Base-by-base conservation (phyloP, 2,113 vertebrate species). In the Nymphicus hollandicus region DNA sequence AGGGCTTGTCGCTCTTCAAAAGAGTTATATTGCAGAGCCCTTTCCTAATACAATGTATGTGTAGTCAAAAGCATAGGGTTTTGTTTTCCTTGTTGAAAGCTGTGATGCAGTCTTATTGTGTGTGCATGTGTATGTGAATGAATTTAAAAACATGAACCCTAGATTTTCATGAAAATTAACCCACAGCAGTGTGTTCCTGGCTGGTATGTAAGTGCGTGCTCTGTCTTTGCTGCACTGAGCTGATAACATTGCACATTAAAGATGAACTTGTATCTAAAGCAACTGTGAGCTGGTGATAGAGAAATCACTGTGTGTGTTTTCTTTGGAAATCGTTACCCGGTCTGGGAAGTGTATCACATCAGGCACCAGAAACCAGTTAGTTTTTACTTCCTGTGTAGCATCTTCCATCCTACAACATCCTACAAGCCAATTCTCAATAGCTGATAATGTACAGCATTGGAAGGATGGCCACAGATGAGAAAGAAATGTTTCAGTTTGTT, bases 61-160 rank as follows among this genome's bases (percentile, higher is more conserved):
- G 80, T n/a, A 63, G 79, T 79, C 95, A 96, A 52, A 94, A 20
- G 52, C 86, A 88, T 44, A 61, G 81, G 49, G 43, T 22, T 81
- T 74, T 70, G 29, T 9, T 24, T 16, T 27, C 37, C 70, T 46
- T 64, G 50, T 94, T 89, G 63, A 93, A 68, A 94, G 81, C 78
- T 85, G 58, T 13, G 25, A 39, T 81, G 52, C 72, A 47, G 25
- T 61, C 65, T 60, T 53, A 25, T 29, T 64, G n/a, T 4, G 4
- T 0, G 3, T 53, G 28, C 20, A 17, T 10, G 10, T 4, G 1
- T 14, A 33, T 8, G 29, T 58, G 33, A 63, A 16, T 66, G 50
- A 68, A 63, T 56, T 47, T 37, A 49, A 46, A 58, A 60, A 33
- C 43, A 20, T 0, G 0, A 77, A 6, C 13, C 37, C 1, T 8